Base-by-base conservation (phyloP, 1,140 invertebrate genomes). In the Cheumatopsyche charites region DNA sequence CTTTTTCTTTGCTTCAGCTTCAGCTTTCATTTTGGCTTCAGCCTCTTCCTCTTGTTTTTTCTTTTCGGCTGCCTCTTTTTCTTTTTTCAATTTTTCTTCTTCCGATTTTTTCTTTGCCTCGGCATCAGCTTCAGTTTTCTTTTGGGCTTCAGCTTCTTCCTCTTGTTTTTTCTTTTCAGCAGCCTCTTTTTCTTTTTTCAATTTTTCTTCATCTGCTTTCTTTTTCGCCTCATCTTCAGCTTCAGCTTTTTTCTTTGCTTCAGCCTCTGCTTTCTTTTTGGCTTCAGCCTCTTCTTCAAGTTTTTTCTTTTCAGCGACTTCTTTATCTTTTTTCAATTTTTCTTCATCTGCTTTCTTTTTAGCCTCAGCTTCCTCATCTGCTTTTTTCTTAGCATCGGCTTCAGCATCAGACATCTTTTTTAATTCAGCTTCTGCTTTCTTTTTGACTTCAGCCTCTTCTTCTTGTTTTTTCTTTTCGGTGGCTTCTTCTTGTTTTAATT, bases 31-130 rank as follows among this genome's bases (percentile, higher is more conserved):
- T 78, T 47, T 76, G 71, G 70, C 80, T 62, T 78, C 77, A 13
- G 17, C 76, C 52, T 78, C 77, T 55, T 76, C 79, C 71, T 83
- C 67, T 76, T 17, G n/a, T n/a, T n/a, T n/a, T 70, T 29, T 49
- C 69, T 72, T 63, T 61, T 73, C 61, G 25, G 26, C 72, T 74
- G 73, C 7, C 62, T 75, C 74, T 69, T 21, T 65, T 29, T 58
- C 61, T 70, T 62, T 67, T 19, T 61, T 61, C 42, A 74, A 49
- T 19, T 41, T 13, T 58, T 52, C 42, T 9, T 77, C 72, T 58
- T 76, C 75, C 62, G 68, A 45, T 29, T 73, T 43, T 36, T 13
- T 11, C 55, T 55, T 58, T n/a, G 21, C 11, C 19, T 29, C 21
- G 19, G 43, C 23, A n/a, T 63, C 55, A 13, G 15, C 25, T 3